Percentiles rank a stretch among this genome's conserved stretches.
Evolutionary conservation across 2,113 vertebrate genomes (phyloP).

Genomic region (Zeus faber): DNA sequence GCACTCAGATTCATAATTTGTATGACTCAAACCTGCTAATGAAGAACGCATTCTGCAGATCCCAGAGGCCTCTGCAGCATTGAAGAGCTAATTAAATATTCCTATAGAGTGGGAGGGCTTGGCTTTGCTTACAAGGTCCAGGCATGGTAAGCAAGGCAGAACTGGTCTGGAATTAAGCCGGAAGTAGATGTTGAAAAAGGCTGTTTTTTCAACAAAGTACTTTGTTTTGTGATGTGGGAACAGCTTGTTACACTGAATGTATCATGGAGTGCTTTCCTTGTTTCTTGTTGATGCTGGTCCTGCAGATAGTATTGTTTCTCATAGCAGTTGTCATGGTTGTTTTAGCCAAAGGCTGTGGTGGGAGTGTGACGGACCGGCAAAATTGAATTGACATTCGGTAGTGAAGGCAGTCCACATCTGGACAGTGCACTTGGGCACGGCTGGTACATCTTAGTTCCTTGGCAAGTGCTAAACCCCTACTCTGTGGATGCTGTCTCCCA

Average conservation of each 20-base stretch:
- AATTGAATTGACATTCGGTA: too few species aligned
- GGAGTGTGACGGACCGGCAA: too few species aligned
- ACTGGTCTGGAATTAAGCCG: constrained; percentile 36
- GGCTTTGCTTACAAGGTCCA: constrained; percentile 39
- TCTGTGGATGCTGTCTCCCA: too few species aligned
- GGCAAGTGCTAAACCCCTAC: too few species aligned
- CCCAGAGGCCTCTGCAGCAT: constrained; percentile 39
- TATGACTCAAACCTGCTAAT: constrained; percentile 51
- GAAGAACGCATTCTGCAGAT: constrained; percentile 38
- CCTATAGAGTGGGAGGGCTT: constrained; percentile 44
- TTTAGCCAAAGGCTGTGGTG: too few species aligned
- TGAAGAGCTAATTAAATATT: constrained; percentile 52
- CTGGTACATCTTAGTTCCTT: too few species aligned
- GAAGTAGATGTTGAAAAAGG: constrained; percentile 51
- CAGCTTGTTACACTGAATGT: constrained; percentile 8
- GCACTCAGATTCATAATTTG: constrained; percentile 27
- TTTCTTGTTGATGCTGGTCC: not conserved
- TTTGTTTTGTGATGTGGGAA: constrained; percentile 15
- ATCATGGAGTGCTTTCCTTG: not conserved
- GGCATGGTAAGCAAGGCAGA: constrained; percentile 37
- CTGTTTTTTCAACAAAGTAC: constrained; percentile 14
- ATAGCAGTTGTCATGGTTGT: too few species aligned
- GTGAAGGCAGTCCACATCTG: too few species aligned
- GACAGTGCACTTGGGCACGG: too few species aligned
- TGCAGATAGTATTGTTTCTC: not conserved